Base-by-base conservation (phyloP, 2,888 invertebrate species). In the Boloria selene region DNA sequence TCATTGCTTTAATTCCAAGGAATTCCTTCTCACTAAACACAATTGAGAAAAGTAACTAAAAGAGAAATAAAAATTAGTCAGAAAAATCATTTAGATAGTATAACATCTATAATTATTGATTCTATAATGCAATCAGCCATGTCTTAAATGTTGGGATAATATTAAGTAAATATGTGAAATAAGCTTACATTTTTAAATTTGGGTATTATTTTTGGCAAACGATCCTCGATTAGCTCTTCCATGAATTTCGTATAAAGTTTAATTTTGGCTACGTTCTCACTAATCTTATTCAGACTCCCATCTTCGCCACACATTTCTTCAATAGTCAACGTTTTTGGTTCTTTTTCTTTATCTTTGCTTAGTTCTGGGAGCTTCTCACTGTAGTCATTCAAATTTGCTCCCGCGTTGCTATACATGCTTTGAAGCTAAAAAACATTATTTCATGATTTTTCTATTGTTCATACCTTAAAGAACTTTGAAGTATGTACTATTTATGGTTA, bases 141-240 rank as follows among this genome's bases (percentile, higher is more conserved):
- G 22, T 22, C 22, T 22, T 22, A 22, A 22, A 22, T 22, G 22
- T 22, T 22, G 3, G 22, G 2, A 17, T n/a, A 54, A 38, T 16
- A 16, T 54, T 16, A 31, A 16, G 4, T 7, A 22, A 26, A 16
- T 4, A 17, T 4, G 2, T 7, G n/a, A 26, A 53, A 16, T 18
- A 17, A 18, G 80, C 83, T 79, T 72, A 87, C 87, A n/a, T 79
- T 73, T 59, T 77, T 74, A 64, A 73, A 79, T 61, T 72, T 81
- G 10, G 77, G 80, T 45, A 88, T 59, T 7, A 84, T 16, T n/a
- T 67, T 54, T 0, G 83, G 77, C 47, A 87, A 68, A 54, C 74
- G 77, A 1, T 72, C 65, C 50, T 68, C 73, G 13, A 77, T 61
- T 14, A 75, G 55, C 22, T 17, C 61, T 4, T 75, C 71, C 49